Evolutionary conservation across 2,888 invertebrate species (phyloP), one percentile per base, ranked within the genome.

Genomic region (Spialia ferax): DNA sequence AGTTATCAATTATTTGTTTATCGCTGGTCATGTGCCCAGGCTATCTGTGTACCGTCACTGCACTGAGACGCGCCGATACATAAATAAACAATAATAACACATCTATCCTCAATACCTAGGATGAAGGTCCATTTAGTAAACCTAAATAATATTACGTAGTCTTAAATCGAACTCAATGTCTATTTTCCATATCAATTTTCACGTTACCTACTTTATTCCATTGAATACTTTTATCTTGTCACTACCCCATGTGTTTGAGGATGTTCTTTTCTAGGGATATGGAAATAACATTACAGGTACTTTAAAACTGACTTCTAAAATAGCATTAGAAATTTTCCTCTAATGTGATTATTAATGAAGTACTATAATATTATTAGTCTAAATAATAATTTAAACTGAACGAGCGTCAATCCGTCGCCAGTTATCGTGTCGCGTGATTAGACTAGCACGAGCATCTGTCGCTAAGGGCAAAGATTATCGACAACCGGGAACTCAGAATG

Each of bases 381-480:
- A 29, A 5, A 7, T 2, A 29, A 29, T 29, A 7, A 38, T n/a
- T 38, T 38, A 26, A n/a, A n/a, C 11, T 23, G 15, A 22, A 35
- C 52, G 7, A 20, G 60, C 67, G 69, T 70, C 68, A 68, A 67
- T 57, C 67, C 60, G 61, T 42, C 70, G 63, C 69, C 42, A 59
- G 63, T 56, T 73, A 68, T 72, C 73, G 52, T 20, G 57, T 70
- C 74, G 69, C 72, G 71, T 74, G 74, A 73, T 65, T 42, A 63
- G 38, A 23, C 57, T 56, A 55, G 57, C 65, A 71, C 66, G 69
- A 68, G 66, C 68, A 62, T 38, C 52, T 48, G 71, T 54, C 48
- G 69, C 45, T 61, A 59, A 32, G 73, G 74, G 70, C 71, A 71
- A 73, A 74, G 74, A 68, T 73, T 74, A 74, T 74, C 74, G 48